Percentiles rank a stretch among this genome's conserved stretches.
These are phyloP conservation scores for Lordiphosa stackelbergi DNA, from an alignment of 1,140 invertebrate species.

Conservation along the genomic window DNA sequence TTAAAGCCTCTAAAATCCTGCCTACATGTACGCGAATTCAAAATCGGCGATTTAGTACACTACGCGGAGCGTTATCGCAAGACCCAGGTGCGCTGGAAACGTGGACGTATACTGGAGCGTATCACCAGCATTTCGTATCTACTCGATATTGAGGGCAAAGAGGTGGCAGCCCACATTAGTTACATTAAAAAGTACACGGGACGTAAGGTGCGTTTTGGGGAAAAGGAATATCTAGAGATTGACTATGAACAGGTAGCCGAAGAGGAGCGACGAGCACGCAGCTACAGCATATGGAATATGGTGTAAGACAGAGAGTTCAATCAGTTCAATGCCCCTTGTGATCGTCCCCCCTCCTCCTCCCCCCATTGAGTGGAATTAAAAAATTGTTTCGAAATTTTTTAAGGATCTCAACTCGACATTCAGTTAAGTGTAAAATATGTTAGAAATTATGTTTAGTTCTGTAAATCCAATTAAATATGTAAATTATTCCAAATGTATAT, in stretches of 20 bases:
- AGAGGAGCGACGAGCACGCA: constrained; percentile 66
- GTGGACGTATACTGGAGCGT: constrained; percentile 59
- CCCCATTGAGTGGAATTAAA: constrained; percentile 63
- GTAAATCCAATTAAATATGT: constrained; percentile 7
- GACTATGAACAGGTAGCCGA: constrained; percentile 73
- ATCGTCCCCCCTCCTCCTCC: constrained; percentile 18
- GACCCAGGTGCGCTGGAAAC: constrained; percentile 71
- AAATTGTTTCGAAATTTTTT: constrained; percentile 56
- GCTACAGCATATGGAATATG: constrained; percentile 77
- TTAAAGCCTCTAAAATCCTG: constrained; percentile 59
- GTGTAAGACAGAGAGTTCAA: constrained; percentile 27
- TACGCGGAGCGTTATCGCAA: constrained; percentile 70
- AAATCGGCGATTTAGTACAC: constrained; percentile 66
- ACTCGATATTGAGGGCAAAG: constrained; percentile 69
- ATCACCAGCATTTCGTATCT: constrained; percentile 75
- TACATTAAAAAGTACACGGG: constrained; percentile 74
- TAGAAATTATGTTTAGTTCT: too few species aligned
- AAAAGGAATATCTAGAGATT: constrained; percentile 74
- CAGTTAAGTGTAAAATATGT: constrained; percentile 33
- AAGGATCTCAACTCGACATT: constrained; percentile 71
- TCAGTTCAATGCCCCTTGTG: constrained; percentile 10
- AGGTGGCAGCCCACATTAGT: constrained; percentile 67
- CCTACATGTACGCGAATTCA: constrained; percentile 60
- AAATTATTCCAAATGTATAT: constrained; percentile 54
- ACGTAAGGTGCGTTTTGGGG: constrained; percentile 70